These are phyloP conservation scores for Macropis europaea DNA, from an alignment of 2,888 invertebrate species.

Conservation along the genomic window DNA sequence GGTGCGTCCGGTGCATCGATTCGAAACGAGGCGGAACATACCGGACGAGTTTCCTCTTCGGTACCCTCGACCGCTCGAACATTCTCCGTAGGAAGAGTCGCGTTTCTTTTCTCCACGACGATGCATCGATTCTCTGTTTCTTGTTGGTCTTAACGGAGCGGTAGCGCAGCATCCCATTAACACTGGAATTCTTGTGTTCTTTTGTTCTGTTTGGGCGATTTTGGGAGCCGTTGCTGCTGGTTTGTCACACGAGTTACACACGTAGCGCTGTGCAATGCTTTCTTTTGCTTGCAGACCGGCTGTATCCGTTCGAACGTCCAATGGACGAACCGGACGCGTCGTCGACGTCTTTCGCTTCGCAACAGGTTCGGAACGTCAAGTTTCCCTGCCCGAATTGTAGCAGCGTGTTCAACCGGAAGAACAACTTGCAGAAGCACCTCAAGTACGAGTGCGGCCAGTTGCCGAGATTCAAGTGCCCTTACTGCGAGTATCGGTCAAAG, in stretches of 20 bases:
- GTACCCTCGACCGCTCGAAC: no score
- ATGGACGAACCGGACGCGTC: slow-evolving; percentile 1
- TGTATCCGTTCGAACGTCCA: slow-evolving; percentile 19
- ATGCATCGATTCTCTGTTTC: neutral
- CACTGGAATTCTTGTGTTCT: neutral
- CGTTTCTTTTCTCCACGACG: no score
- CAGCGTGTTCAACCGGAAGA: slow-evolving; percentile 71
- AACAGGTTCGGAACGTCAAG: slow-evolving; percentile 42
- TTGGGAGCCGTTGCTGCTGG: neutral
- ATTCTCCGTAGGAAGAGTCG: no score
- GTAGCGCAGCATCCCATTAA: no score
- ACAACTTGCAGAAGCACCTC: slow-evolving; percentile 73
- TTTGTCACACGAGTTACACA: neutral
- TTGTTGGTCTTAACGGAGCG: neutral
- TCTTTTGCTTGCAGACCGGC: slow-evolving; percentile 60
- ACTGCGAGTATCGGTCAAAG: slow-evolving; percentile 70
- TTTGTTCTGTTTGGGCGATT: slow-evolving; percentile 3
- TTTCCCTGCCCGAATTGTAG: slow-evolving; percentile 72
- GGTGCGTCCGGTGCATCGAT: slow-evolving; percentile 53
- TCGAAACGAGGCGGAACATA: neutral
- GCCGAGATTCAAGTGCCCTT: slow-evolving; percentile 77
- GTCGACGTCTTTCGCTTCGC: slow-evolving; percentile 40
- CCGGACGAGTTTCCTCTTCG: no score
- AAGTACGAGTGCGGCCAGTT: slow-evolving; percentile 77
- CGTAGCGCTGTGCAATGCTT: slow-evolving; percentile 8